phyloP scores from a whole-genome alignment of 2,888 invertebrate species.

The Drosophila eohydei region DNA sequence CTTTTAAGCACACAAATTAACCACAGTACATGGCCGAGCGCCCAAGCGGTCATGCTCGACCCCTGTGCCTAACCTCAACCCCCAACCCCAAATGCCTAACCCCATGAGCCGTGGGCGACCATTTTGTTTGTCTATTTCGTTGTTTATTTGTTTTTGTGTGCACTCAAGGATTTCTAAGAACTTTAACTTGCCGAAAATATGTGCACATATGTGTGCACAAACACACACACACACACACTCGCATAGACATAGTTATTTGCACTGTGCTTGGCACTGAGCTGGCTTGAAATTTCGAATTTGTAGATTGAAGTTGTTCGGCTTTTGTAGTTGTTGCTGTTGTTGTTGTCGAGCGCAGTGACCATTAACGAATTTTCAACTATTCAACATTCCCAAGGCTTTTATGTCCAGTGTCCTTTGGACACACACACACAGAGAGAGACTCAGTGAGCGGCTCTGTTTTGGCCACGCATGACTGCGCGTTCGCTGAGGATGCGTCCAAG shows the following conservation, averaged over 20 bases:
- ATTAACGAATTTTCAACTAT: conserved; percentile 80
- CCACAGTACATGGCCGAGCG: conserved; percentile 78
- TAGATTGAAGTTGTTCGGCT: conserved; percentile 24
- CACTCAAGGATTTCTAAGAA: conserved; percentile 84
- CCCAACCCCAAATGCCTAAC: neutral
- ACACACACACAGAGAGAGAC: conserved; percentile 20
- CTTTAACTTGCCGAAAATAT: conserved; percentile 81
- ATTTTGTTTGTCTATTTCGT: conserved; percentile 78
- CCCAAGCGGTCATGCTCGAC: conserved; percentile 53
- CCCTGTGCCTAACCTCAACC: neutral
- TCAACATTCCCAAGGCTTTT: conserved; percentile 61
- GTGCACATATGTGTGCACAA: conserved; percentile 56
- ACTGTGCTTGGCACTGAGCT: conserved; percentile 23
- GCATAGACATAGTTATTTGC: conserved; percentile 43
- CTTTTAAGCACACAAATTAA: conserved; percentile 84
- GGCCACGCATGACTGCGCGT: conserved; percentile 61
- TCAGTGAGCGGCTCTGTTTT: conserved; percentile 17
- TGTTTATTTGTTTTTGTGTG: conserved; percentile 83
- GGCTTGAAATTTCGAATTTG: conserved; percentile 47
- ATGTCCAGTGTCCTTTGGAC: conserved; percentile 49
- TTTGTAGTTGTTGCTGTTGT: conserved; percentile 27
- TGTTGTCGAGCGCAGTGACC: conserved; percentile 69
- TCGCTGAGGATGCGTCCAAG: conserved; percentile 60
- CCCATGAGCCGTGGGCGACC: conserved; percentile 40
- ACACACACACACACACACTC: conserved; percentile 25